Conservation (phyloP, 1,140 invertebrate genomes). For the Drosophila lacertosa region DNA sequence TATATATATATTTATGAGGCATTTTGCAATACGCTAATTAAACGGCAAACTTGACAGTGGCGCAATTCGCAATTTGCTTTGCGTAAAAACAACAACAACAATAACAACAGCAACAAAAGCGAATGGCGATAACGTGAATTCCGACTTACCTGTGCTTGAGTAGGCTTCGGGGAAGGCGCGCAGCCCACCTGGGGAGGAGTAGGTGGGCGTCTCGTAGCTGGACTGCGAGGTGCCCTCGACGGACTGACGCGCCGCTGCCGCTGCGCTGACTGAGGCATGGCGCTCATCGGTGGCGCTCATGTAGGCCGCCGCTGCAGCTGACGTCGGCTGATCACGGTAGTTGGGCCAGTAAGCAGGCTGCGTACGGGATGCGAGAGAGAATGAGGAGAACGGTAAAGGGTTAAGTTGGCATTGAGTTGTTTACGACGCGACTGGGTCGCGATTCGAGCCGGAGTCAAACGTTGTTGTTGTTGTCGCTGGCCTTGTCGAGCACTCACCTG, state of each 20-base stretch:
- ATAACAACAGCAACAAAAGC: too few relatives aligned
- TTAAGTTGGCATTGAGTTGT: slow-evolving; percentile 53
- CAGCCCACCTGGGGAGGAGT: slow-evolving; percentile 79
- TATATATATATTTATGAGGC: slow-evolving; percentile 69
- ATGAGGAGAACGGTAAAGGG: slow-evolving; percentile 1
- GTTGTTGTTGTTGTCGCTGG: slow-evolving; percentile 2
- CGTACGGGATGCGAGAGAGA: background rate
- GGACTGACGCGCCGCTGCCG: slow-evolving; percentile 79
- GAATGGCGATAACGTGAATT: background rate
- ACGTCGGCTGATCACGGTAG: slow-evolving; percentile 79
- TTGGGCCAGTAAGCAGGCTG: slow-evolving; percentile 74
- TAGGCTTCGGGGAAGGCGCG: slow-evolving; percentile 82
- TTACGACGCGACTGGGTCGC: slow-evolving; percentile 33
- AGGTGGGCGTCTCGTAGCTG: slow-evolving; percentile 83
- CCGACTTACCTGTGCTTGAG: slow-evolving; percentile 76
- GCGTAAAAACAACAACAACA: slow-evolving; percentile 13
- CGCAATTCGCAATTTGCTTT: slow-evolving; percentile 48
- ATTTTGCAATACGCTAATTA: slow-evolving; percentile 74
- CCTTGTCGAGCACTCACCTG: slow-evolving; percentile 69
- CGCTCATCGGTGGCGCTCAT: slow-evolving; percentile 81
- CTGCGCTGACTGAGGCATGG: slow-evolving; percentile 71
- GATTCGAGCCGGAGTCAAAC: slow-evolving; percentile 14
- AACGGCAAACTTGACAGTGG: slow-evolving; percentile 65
- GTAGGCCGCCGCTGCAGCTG: slow-evolving; percentile 75
- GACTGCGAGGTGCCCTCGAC: slow-evolving; percentile 83